These are phyloP conservation scores for Agriopis marginaria DNA, from an alignment of 2,888 invertebrate genomes.

Conservation along the genomic window DNA sequence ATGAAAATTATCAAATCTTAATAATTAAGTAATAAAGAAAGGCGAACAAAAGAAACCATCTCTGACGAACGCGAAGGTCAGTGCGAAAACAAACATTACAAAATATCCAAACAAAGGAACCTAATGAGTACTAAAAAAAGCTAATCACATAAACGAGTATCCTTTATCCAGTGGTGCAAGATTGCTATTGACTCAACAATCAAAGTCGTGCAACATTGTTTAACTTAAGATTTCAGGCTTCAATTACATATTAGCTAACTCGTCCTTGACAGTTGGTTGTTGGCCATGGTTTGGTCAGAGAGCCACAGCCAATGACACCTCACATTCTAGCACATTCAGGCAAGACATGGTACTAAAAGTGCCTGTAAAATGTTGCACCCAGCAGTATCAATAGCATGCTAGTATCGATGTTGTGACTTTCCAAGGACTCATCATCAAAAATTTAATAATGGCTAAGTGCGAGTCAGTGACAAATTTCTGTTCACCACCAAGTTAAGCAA, in stretches of 20 bases:
- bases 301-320: slow-evolving; percentile 6
- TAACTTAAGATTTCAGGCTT: slow-evolving; percentile 1
- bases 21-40: too few species aligned
- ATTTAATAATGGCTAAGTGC: too few species aligned
- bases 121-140: not conserved
- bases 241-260: slow-evolving; percentile 10
- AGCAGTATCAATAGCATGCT: too few species aligned
- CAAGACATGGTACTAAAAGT: too few species aligned
- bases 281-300: too few species aligned
- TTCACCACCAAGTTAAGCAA: too few species aligned
- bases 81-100: not conserved
- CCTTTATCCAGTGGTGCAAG: not conserved
- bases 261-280: slow-evolving; percentile 35
- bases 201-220: slow-evolving; percentile 12
- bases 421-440: too few species aligned
- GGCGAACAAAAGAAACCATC: not conserved
- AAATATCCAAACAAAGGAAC: not conserved
- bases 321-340: not conserved
- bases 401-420: too few species aligned
- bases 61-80: not conserved
- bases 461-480: too few species aligned
- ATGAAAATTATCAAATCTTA: too few species aligned
- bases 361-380: too few species aligned
- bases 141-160: not conserved
- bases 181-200: slow-evolving; percentile 5